A percentile compares a stretch with the other conserved stretches of the same genome.
These are phyloP conservation scores for Leucophora obtusa DNA, from an alignment of 2,888 invertebrate species.

Conservation along the genomic window DNA sequence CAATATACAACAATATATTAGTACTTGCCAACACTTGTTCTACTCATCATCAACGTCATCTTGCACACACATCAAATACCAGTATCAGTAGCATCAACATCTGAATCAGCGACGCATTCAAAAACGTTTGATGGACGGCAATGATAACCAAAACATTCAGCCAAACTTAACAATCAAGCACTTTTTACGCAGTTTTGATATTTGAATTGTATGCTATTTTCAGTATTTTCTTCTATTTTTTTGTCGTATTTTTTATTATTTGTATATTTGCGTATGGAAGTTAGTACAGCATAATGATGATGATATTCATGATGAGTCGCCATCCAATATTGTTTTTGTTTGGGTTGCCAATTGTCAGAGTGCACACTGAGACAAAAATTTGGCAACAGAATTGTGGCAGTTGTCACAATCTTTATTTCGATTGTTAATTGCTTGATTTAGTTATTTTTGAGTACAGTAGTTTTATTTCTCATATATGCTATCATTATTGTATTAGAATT, in stretches of 20 bases:
- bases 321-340: constrained; percentile 45
- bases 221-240: constrained; percentile 55
- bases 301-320: constrained; percentile 51
- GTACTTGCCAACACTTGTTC: constrained; percentile 61
- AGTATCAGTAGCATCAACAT: constrained; percentile 67
- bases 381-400: no score
- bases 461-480: no score
- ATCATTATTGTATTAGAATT: no score
- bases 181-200: constrained; percentile 66
- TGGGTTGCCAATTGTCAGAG: constrained; percentile 57
- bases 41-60: constrained; percentile 52
- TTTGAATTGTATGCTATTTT: constrained; percentile 66
- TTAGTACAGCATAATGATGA: constrained; percentile 11
- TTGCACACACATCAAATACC: constrained; percentile 47
- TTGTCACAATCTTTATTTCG: no score
- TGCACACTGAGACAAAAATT: not conserved
- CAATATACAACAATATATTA: constrained; percentile 40
- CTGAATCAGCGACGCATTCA: constrained; percentile 77
- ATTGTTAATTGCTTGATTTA: no score
- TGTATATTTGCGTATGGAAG: constrained; percentile 28
- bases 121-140: constrained; percentile 77
- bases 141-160: constrained; percentile 54
- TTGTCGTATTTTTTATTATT: constrained; percentile 28
- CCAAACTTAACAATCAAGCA: constrained; percentile 43
- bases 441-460: no score